Percentiles rank a stretch among this genome's conserved stretches.
These are phyloP conservation scores for Menidia beryllina DNA, from an alignment of 2,113 vertebrate species.

Conservation along the genomic window DNA sequence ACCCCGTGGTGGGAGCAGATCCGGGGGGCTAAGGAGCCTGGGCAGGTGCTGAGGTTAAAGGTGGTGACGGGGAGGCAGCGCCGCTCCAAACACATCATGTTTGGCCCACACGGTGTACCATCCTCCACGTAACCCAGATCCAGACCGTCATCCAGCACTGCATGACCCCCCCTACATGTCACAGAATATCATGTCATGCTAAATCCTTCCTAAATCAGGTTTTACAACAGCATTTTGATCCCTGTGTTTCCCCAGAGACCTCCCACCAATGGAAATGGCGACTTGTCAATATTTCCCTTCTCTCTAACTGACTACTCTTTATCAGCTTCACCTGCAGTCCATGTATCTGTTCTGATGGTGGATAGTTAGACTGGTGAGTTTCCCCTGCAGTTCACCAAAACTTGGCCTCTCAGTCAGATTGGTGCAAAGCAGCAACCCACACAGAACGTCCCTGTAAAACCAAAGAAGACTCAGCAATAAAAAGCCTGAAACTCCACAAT, in stretches of 20 bases:
- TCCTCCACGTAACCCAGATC: constrained; percentile 97
- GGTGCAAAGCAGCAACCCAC: constrained; percentile 93
- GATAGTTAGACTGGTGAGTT: constrained; percentile 91
- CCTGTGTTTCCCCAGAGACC: too few species aligned
- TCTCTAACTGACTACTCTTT: too few species aligned
- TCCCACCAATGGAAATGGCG: too few species aligned
- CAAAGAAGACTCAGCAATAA: background rate
- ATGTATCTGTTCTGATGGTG: constrained; percentile 95
- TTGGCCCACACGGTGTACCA: constrained; percentile 93
- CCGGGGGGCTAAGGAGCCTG: constrained; percentile 84
- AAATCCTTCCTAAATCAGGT: too few species aligned
- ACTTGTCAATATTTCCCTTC: background rate
- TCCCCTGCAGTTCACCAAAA: constrained; percentile 90
- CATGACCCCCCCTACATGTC: constrained; percentile 87
- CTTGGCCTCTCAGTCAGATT: constrained; percentile 89
- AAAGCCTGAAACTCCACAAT: background rate
- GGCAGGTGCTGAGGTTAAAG: constrained; percentile 96
- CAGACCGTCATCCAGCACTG: constrained; percentile 91
- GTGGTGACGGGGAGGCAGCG: constrained; percentile 90
- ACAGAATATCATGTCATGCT: background rate
- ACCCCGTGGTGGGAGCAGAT: constrained; percentile 96
- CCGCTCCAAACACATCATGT: constrained; percentile 95
- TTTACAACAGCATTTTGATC: too few species aligned
- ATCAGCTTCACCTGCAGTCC: constrained; percentile 92
- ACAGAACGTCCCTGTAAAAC: constrained; percentile 90